These are phyloP conservation scores for Labeo catla DNA, from an alignment of 2,113 vertebrate genomes.

Conservation along the genomic window DNA sequence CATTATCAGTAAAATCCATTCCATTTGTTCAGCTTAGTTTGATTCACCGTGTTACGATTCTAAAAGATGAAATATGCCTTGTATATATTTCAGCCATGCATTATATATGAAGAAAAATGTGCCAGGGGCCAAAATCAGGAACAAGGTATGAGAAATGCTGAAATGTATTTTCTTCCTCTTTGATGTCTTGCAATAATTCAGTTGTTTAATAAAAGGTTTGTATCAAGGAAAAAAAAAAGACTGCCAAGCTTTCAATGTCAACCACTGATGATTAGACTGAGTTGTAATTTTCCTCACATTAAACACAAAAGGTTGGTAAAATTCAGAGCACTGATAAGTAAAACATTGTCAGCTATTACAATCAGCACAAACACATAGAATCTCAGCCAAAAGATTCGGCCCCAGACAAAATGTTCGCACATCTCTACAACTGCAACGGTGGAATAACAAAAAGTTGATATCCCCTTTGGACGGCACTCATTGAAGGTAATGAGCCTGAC, in stretches of 20 bases:
- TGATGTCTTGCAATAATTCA: constrained; percentile 31
- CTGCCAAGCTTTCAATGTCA: constrained; percentile 24
- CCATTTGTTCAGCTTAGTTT: constrained; percentile 50
- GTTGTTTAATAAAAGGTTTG: constrained; percentile 27
- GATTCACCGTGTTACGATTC: constrained; percentile 22
- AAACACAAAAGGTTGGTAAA: background rate
- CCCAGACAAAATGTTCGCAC: background rate
- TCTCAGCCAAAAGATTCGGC: background rate
- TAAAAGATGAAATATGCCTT: constrained; percentile 42
- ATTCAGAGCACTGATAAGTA: constrained; percentile 5
- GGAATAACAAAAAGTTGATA: constrained; percentile 22
- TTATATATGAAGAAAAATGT: constrained; percentile 42
- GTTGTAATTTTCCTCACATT: constrained; percentile 24
- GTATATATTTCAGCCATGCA: constrained; percentile 42
- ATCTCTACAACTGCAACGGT: background rate
- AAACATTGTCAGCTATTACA: constrained; percentile 8
- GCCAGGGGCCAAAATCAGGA: constrained; percentile 14
- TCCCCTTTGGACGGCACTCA: constrained; percentile 20
- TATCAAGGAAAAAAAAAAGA: background rate
- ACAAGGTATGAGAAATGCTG: constrained; percentile 9
- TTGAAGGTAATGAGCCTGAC: constrained; percentile 49
- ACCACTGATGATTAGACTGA: constrained; percentile 24
- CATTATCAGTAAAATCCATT: constrained; percentile 32
- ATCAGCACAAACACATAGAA: background rate
- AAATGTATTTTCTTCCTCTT: background rate